Evolutionary conservation across 2,797 vertebrate species (phyloP).

Genomic region (Sebastes dallii): DNA sequence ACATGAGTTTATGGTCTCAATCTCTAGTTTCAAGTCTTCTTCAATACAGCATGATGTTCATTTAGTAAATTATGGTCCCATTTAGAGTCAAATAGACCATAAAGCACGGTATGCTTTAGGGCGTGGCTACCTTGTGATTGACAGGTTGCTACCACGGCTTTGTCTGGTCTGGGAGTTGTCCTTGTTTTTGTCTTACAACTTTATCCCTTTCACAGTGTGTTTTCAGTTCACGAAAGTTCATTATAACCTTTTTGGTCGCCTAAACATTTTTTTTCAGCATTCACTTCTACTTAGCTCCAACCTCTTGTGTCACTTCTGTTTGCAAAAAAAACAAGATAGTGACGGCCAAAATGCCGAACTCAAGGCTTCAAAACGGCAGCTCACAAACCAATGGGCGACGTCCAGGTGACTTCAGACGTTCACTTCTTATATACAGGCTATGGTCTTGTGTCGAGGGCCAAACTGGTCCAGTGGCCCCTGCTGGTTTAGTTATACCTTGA

Average conservation of each 20-base stretch:
- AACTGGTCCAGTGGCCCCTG: background rate
- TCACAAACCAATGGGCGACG: background rate
- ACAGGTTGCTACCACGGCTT: accelerated
- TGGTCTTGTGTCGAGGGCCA: background rate
- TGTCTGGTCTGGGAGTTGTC: background rate
- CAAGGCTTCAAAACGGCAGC: background rate
- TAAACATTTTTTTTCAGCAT: background rate
- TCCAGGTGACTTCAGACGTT: background rate
- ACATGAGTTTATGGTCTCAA: too few relatives aligned
- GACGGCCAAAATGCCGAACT: background rate
- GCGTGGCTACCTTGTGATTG: background rate
- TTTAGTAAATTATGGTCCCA: too few relatives aligned
- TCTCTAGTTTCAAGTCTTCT: too few relatives aligned
- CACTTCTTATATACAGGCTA: background rate
- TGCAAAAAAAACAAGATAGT: background rate
- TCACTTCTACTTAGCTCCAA: background rate
- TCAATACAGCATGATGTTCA: too few relatives aligned
- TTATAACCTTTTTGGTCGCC: background rate
- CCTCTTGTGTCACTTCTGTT: background rate
- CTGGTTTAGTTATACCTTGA: conserved; percentile 26
- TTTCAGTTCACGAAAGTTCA: background rate
- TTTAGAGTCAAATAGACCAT: too few relatives aligned
- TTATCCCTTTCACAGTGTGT: background rate
- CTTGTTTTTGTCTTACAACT: background rate
- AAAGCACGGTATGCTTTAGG: too few relatives aligned